phyloP scores from a whole-genome alignment of 2,113 vertebrate genomes.

The Ailuropoda melanoleuca region DNA sequence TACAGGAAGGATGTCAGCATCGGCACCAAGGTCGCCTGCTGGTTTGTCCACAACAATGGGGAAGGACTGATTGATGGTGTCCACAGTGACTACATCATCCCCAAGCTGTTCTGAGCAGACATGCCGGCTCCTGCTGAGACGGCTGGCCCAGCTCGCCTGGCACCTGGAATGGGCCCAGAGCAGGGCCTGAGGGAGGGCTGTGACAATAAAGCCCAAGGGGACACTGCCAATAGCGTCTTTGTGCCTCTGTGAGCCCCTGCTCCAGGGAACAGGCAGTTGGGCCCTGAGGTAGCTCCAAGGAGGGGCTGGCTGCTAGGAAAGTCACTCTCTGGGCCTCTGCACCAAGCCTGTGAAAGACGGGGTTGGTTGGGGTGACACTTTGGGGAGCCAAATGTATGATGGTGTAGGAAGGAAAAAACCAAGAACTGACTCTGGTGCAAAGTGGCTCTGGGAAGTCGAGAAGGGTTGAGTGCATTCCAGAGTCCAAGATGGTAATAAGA shows the following conservation, averaged over 20 bases:
- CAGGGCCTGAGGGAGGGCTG: background rate
- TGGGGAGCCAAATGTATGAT: background rate
- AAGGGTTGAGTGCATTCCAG: background rate
- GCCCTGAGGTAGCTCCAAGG: background rate
- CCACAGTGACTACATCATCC: slow-evolving; percentile 89
- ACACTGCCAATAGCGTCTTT: background rate
- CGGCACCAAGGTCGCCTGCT: slow-evolving; percentile 89
- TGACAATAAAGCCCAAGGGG: slow-evolving; percentile 48
- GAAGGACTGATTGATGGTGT: slow-evolving; percentile 92
- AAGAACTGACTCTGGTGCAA: background rate
- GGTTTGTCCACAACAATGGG: slow-evolving; percentile 94
- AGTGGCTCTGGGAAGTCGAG: background rate
- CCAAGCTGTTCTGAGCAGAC: slow-evolving; percentile 80
- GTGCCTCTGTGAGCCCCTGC: background rate
- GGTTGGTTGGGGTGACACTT: background rate
- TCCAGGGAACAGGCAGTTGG: background rate
- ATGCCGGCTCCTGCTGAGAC: background rate
- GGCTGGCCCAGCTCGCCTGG: background rate
- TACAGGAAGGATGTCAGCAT: slow-evolving; percentile 84
- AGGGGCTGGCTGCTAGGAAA: background rate
- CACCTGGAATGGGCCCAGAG: background rate
- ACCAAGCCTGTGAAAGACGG: background rate
- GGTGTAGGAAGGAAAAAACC: background rate
- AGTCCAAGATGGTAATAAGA: background rate
- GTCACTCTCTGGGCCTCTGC: background rate